These are phyloP conservation scores for Oasisia sp. DNA, from an alignment of 2,888 invertebrate species.

Conservation along the genomic window DNA sequence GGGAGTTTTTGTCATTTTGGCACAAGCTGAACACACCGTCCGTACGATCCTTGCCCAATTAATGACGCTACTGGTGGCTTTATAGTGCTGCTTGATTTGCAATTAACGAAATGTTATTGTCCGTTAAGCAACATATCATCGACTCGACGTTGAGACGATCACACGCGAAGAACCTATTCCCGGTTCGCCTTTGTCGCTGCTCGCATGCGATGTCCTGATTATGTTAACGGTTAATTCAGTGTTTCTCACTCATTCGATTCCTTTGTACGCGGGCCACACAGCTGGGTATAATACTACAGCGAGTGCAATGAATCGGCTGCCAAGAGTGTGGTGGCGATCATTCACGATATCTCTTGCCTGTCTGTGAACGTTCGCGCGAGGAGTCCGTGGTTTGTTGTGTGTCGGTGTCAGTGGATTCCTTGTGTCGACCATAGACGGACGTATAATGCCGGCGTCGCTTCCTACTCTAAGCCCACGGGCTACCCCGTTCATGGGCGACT, in stretches of 20 bases:
- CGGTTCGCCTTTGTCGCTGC: not conserved
- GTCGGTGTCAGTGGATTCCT: not conserved
- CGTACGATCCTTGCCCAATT: not conserved
- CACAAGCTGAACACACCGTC: not conserved
- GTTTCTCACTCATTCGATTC: not conserved
- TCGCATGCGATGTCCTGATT: constrained; percentile 2
- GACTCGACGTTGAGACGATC: not conserved
- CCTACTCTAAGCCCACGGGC: not conserved
- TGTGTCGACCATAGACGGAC: not conserved
- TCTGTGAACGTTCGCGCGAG: not conserved
- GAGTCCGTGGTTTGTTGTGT: not conserved
- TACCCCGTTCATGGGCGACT: not conserved
- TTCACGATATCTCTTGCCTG: not conserved
- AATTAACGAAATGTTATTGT: not conserved
- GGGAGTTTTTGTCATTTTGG: not conserved
- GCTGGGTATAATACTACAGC: not conserved
- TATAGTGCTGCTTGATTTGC: not conserved
- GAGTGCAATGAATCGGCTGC: not conserved
- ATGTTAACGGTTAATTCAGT: not conserved
- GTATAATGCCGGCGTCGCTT: constrained; percentile 4
- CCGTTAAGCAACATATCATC: not conserved
- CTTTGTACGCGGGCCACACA: not conserved
- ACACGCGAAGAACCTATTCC: not conserved
- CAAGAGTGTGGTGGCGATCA: not conserved
- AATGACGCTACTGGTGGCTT: not conserved